These are phyloP conservation scores for Acrobasis suavella DNA, from an alignment of 2,888 invertebrate genomes.

Conservation along the genomic window DNA sequence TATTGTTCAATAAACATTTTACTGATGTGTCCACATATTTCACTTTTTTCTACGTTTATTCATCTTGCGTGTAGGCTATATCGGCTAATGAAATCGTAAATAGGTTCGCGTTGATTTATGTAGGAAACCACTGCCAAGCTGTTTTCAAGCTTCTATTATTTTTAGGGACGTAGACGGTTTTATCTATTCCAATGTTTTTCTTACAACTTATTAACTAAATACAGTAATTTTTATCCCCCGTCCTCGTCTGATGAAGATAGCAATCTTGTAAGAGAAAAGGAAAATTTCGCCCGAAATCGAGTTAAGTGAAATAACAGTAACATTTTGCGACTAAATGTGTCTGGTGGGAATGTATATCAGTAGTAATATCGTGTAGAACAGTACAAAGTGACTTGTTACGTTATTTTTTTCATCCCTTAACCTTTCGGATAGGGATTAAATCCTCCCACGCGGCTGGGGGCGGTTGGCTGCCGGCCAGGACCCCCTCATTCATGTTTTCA, in stretches of 20 bases:
- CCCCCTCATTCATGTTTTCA: constrained; percentile 50
- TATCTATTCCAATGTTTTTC: constrained; percentile 4
- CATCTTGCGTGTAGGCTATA: constrained; percentile 28
- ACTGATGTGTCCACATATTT: constrained; percentile 46
- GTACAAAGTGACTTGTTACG: constrained; percentile 48
- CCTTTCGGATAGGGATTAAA: constrained; percentile 54
- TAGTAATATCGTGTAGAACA: constrained; percentile 33
- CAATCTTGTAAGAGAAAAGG: constrained; percentile 2
- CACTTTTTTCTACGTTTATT: constrained; percentile 30
- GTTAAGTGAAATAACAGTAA: constrained; percentile 1
- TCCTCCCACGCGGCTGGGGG: constrained; percentile 48
- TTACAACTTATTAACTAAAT: not conserved
- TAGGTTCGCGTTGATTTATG: constrained; percentile 21
- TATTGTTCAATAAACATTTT: constrained; percentile 64
- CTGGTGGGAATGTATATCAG: constrained; percentile 29
- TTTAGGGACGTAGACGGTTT: not conserved
- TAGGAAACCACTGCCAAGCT: constrained; percentile 18
- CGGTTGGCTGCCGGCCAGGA: constrained; percentile 59
- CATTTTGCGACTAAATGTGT: not conserved
- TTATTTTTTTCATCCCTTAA: constrained; percentile 69
- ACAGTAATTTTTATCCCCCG: not conserved
- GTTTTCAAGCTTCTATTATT: constrained; percentile 1
- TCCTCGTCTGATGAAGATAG: not conserved
- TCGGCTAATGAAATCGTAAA: constrained; percentile 27
- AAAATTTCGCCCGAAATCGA: not conserved